These are phyloP conservation scores for Pavo muticus DNA, from an alignment of 2,113 vertebrate species.

Conservation along the genomic window DNA sequence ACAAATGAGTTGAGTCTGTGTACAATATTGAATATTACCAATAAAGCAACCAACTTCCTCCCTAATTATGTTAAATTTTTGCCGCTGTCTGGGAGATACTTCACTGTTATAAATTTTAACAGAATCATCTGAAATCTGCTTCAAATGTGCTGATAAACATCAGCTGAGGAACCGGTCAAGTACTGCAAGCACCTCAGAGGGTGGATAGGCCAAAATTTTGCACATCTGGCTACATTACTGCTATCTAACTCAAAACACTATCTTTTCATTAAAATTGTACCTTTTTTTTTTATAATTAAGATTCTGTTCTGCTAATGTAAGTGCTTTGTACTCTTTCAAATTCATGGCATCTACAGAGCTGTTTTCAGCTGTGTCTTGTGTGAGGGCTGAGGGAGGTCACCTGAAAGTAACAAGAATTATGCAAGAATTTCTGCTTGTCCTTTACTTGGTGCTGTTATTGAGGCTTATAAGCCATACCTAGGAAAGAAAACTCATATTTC, in stretches of 20 bases:
- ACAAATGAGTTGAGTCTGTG: background rate
- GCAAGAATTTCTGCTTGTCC: background rate
- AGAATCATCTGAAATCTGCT: background rate
- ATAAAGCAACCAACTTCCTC: background rate
- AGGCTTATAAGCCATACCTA: background rate
- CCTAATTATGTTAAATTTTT: background rate
- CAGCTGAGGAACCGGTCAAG: background rate
- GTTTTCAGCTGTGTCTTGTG: background rate
- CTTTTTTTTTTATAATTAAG: background rate
- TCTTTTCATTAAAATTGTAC: background rate
- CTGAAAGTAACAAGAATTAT: background rate
- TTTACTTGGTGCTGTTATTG: background rate
- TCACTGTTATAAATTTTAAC: background rate
- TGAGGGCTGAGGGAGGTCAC: background rate
- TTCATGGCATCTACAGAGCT: background rate
- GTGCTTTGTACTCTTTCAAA: background rate
- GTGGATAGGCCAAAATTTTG: background rate
- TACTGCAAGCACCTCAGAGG: background rate
- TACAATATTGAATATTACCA: constrained; percentile 11
- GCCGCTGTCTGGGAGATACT: background rate
- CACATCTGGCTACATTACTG: background rate
- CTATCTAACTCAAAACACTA: background rate
- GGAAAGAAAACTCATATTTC: background rate
- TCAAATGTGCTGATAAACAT: background rate
- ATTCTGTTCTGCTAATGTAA: background rate